Evolutionary conservation across 2,888 invertebrate species (phyloP).

Genomic region (Sepiola atlantica): DNA sequence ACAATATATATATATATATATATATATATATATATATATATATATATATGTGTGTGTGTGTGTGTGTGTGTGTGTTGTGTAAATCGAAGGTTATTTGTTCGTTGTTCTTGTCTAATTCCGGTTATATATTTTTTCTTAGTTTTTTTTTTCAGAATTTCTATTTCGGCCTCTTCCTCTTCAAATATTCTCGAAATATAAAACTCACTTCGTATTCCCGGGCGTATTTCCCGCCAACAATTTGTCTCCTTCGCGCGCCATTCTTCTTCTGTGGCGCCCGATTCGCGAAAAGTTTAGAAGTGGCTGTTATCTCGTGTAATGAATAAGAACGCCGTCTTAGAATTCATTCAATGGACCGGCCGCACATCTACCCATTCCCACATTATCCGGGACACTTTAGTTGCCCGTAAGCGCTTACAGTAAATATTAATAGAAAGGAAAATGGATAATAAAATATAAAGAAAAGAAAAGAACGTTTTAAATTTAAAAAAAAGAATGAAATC

Average conservation of each 20-base stretch:
- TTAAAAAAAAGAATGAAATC: not conserved
- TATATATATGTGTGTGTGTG: no score
- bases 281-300: constrained; percentile 18
- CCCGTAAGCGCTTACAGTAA: constrained; percentile 13
- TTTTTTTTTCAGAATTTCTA: not conserved
- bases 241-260: not conserved
- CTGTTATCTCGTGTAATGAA: constrained; percentile 32
- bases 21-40: no score
- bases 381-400: constrained; percentile 12
- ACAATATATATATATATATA: no score
- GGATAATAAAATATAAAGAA: not conserved
- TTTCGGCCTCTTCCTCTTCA: not conserved
- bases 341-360: not conserved
- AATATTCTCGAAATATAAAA: constrained; percentile 20
- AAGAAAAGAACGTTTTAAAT: not conserved
- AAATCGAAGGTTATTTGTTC: not conserved
- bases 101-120: not conserved
- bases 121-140: not conserved
- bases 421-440: not conserved
- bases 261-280: not conserved
- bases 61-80: no score
- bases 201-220: constrained; percentile 32
- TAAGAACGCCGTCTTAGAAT: not conserved
- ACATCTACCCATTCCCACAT: not conserved
- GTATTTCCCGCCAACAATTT: constrained; percentile 32